These are phyloP conservation scores for Malurus splendens DNA, from an alignment of 2,797 vertebrate genomes.

Conservation along the genomic window DNA sequence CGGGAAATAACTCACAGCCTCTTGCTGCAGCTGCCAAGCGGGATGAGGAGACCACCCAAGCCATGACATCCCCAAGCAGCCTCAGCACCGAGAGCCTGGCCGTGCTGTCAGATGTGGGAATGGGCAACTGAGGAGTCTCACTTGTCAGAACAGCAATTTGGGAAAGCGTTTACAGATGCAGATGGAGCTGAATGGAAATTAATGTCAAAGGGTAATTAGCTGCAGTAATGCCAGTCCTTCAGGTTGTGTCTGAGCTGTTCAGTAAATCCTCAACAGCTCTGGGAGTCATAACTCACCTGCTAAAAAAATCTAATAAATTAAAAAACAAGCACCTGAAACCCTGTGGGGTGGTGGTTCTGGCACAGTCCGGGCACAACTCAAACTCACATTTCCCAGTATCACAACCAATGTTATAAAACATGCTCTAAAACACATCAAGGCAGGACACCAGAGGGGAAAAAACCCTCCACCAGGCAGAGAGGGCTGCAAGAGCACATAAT, in stretches of 20 bases:
- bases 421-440: accelerated
- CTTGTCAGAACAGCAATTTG: slow-evolving; percentile 12
- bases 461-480: neutral
- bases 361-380: neutral
- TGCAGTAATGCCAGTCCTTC: neutral
- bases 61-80: neutral
- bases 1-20: slow-evolving; percentile 10
- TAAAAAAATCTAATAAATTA: neutral
- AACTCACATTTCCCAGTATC: neutral
- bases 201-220: neutral
- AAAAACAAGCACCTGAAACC: neutral
- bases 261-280: neutral
- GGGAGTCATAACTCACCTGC: neutral
- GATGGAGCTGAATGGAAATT: neutral
- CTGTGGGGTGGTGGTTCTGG: neutral
- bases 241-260: neutral
- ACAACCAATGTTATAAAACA: neutral
- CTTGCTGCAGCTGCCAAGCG: slow-evolving; percentile 10
- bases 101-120: neutral
- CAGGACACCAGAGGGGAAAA: neutral
- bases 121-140: neutral
- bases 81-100: neutral
- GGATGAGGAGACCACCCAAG: slow-evolving; percentile 44
- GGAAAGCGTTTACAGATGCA: slow-evolving; percentile 1
- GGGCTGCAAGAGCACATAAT: neutral